Conservation (phyloP, 2,797 vertebrate species). For the Anas acuta region DNA sequence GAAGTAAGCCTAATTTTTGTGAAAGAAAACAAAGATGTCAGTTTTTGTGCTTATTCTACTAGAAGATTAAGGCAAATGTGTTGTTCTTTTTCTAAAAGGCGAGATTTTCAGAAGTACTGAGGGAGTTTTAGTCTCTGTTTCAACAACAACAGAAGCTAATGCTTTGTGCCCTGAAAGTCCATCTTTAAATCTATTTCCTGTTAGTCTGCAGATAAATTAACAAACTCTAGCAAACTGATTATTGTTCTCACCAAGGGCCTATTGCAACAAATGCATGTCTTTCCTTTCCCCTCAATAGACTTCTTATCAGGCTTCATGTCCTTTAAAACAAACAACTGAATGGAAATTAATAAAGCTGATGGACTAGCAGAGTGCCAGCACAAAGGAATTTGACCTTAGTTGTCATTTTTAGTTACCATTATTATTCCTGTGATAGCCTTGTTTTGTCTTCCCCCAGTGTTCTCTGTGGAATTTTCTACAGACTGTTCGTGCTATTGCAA, state of each 20-base stretch:
- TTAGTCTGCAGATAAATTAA: constrained; percentile 8
- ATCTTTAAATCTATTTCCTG: not conserved
- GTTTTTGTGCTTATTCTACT: not conserved
- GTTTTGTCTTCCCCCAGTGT: not conserved
- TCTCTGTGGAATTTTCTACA: not conserved
- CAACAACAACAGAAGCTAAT: not conserved
- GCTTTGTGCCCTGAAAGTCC: not conserved
- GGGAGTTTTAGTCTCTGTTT: not conserved
- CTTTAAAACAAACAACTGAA: constrained; percentile 29
- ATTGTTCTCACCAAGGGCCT: not conserved
- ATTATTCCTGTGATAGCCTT: not conserved
- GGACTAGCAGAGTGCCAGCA: not conserved
- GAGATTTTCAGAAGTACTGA: not conserved
- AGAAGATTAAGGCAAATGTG: not conserved
- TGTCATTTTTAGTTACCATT: constrained; percentile 13
- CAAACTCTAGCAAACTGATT: not conserved
- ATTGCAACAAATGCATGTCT: not conserved
- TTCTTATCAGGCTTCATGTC: not conserved
- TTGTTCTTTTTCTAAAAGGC: not conserved
- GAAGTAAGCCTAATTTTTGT: not conserved
- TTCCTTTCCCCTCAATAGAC: not conserved
- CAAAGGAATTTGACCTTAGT: constrained; percentile 10
- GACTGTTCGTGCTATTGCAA: not conserved
- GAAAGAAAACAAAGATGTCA: not conserved
- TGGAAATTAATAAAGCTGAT: constrained; percentile 33